Percentiles rank a stretch among this genome's conserved stretches.
Evolutionary conservation across 2,113 vertebrate genomes (phyloP).

Genomic region (Zootoca vivipara): DNA sequence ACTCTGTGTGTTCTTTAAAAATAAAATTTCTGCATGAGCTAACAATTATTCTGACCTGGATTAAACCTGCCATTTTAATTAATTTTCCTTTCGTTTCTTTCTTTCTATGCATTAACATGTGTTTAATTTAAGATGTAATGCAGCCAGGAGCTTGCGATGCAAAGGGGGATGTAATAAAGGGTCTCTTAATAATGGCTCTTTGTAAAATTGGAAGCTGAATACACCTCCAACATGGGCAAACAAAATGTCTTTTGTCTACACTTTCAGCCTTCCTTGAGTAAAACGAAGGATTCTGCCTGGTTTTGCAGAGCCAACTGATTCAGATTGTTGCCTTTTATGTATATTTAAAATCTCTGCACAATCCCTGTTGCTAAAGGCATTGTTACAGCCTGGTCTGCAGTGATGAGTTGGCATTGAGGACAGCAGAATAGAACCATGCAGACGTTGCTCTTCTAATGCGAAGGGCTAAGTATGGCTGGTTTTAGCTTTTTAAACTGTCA

Average conservation of each 20-base stretch:
- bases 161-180: constrained; percentile 1
- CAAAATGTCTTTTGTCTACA: constrained; percentile 64
- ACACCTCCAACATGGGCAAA: constrained; percentile 63
- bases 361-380: neutral
- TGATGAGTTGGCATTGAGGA: neutral
- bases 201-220: constrained; percentile 72
- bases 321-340: constrained; percentile 78
- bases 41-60: constrained; percentile 45
- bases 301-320: constrained; percentile 66
- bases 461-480: neutral
- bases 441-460: neutral
- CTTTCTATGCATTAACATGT: constrained; percentile 47
- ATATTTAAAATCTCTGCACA: neutral
- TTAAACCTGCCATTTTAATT: constrained; percentile 39
- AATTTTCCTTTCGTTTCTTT: constrained; percentile 50
- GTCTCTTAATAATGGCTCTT: constrained; percentile 30
- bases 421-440: neutral
- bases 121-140: constrained; percentile 57
- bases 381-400: neutral
- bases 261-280: constrained; percentile 73
- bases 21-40: constrained; percentile 27
- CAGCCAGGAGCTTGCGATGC: constrained; percentile 15
- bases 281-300: constrained; percentile 79
- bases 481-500: neutral
- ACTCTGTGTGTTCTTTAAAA: neutral